Base-by-base conservation (phyloP, 2,113 vertebrate genomes). In the Leptosomus discolor region DNA sequence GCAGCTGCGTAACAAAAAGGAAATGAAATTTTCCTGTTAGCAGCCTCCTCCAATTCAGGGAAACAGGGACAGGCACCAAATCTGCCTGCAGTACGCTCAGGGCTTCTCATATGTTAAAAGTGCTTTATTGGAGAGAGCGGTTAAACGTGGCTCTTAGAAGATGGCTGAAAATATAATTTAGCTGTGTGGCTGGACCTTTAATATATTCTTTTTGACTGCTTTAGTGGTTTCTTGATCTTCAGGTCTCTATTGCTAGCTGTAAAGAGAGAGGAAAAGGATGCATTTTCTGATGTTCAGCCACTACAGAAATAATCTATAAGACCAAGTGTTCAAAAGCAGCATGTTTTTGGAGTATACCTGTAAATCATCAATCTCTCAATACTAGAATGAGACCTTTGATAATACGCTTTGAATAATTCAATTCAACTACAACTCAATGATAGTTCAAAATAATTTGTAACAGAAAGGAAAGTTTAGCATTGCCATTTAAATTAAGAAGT, bases 21-120 rank as follows among this genome's bases (percentile, higher is more conserved):
- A 94, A 94, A 93, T 93, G 30, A 82, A 84, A 75, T 95, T 91
- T 93, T 84, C 78, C 82, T 95, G 57, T 93, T 88, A 83, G 78
- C 68, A 88, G 57, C 56, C 71, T 85, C 61, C 58, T 94, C 32
- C 51, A 88, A 46, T 83, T 77, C 37, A 16, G 43, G 39, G 58
- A 88, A 96, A 61, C 41, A 41, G 71, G 48, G 45, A 60, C 53
- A 91, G 79, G 50, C 21, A 69, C 23, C 0, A 0, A 79, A 81
- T 60, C n/a, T 71, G 30, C 36, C 43, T 56, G 30, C 36, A 18
- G 20, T 64, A 32, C 29, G 83, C 57, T 45, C 32, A 80, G 39
- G 37, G 18, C 11, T 86, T 81, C 63, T 69, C 6, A 22, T 17
- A 22, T 13, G 23, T n/a, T 89, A 50, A 64, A 83, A 90, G 48